Conservation (phyloP, 2,113 vertebrate genomes). For the Muntiacus reevesi region DNA sequence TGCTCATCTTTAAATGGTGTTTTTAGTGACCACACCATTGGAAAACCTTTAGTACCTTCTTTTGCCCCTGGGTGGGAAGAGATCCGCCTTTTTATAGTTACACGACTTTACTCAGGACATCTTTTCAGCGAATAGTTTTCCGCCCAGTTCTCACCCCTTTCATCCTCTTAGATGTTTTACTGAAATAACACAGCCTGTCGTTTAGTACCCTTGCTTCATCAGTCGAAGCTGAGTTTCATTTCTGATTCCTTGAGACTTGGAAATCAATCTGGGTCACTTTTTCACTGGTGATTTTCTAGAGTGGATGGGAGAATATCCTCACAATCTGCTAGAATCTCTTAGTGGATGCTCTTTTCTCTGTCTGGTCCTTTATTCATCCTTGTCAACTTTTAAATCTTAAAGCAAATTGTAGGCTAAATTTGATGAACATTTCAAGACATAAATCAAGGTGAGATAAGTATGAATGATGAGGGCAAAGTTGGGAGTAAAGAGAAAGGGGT, state of each 20-base stretch:
- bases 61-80: not conserved
- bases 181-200: not conserved
- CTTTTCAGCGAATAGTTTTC: not conserved
- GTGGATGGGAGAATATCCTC: not conserved
- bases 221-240: not conserved
- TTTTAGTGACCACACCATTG: not conserved
- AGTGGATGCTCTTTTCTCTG: not conserved
- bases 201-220: not conserved
- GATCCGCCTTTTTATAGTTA: not conserved
- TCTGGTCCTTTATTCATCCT: not conserved
- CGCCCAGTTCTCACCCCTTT: not conserved
- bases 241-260: not conserved
- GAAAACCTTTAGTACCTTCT: not conserved
- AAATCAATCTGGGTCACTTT: not conserved
- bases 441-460: not conserved
- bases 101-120: not conserved
- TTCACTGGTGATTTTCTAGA: not conserved
- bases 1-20: not conserved
- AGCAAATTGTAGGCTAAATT: not conserved
- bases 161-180: not conserved
- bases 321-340: not conserved
- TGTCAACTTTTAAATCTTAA: not conserved
- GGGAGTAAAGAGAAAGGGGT: not conserved
- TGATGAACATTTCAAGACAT: not conserved
- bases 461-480: not conserved